Base-by-base conservation (phyloP, 2,797 vertebrate genomes). In the Eremophila alpestris region DNA sequence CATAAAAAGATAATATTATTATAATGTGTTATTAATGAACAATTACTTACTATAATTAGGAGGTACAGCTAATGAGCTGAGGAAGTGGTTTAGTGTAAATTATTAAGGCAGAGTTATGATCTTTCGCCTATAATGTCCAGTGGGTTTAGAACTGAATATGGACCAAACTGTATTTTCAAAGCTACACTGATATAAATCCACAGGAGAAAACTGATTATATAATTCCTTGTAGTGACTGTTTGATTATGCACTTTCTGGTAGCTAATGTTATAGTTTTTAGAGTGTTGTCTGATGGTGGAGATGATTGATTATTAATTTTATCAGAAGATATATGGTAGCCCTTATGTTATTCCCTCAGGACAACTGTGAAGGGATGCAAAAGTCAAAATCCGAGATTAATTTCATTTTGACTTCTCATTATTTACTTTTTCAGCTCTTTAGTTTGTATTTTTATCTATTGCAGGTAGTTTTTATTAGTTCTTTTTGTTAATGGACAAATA, bases 1-100 rank as follows among this genome's bases (percentile, higher is more conserved):
- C 43, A 60, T 95, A 24, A 90, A 96, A 97, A 65, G 38, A 90
- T 92, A 85, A 87, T 83, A 80, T 46, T 40, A 32, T 49, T 24
- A 58, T 78, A 64, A 82, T 87, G 56, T 4, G 16, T 52, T 90
- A 87, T 92, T 90, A 90, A 95, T 95, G 41, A 90, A 85, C 80
- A 93, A 95, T 92, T 95, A 93, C 84, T 94, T 93, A 52, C 46
- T 87, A 30, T 69, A 92, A 92, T 62, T 83, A 85, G 9, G 36
- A 90, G 29, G 20, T 71, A n/a, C 87, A 71, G 10, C 10, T 87
- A 43, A 87, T 91, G 54, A 90, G 34, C 23, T 60, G 41, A 87
- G 67, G 89, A 94, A 94, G 74, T 68, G 43, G 46, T 77, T 91
- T 68, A 83, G 16, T 52, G 32, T 21, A 85, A 55, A 84, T 75